Base-by-base conservation (phyloP, 2,113 vertebrate genomes). In the Callorhinus ursinus region DNA sequence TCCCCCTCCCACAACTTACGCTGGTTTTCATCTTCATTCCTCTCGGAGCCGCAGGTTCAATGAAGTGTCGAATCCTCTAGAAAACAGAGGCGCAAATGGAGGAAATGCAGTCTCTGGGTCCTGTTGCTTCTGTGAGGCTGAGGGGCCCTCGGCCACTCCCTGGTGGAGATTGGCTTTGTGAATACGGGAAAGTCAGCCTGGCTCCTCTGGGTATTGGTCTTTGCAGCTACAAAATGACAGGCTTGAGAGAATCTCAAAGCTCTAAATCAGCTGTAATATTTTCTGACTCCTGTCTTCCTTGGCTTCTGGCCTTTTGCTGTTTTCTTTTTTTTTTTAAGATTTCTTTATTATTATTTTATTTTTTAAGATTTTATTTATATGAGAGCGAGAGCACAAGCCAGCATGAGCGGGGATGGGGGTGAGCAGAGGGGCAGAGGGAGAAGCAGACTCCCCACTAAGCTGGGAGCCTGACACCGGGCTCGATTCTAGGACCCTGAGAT, bases 81-180 rank as follows among this genome's bases (percentile, higher is more conserved):
- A 36, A 55, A 22, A 42, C 57, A 57, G 36, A 55, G 13, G 0
- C 3, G 33, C 46, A 5, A 0, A 0, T 0, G 10, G 33, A 82
- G 88, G 61, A 13, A 11, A 51, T 13, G 5, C 2, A 13, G 33
- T 4, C 51, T 14, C 7, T 10, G 46, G 0, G 2, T 49, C 72
- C 57, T 53, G 1, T 31, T 67, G 61, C 18, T 49, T 49, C 13
- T 5, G 28, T 8, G 61, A 90, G 55, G 39, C 24, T 14, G 46
- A 39, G 69, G 14, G 15, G 63, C 46, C 55, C 31, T 26, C 2
- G 61, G 53, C 63, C 31, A 4, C 33, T 36, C 18, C 69, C 55
- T 42, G 57, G 71, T 21, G 9, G 49, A 91, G 49, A 28, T 26
- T 13, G 61, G 55, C 71, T 79, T 59, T 80, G 4, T 76, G 86